Conservation (phyloP, 2,797 vertebrate species). For the Epinephelus awoara region DNA sequence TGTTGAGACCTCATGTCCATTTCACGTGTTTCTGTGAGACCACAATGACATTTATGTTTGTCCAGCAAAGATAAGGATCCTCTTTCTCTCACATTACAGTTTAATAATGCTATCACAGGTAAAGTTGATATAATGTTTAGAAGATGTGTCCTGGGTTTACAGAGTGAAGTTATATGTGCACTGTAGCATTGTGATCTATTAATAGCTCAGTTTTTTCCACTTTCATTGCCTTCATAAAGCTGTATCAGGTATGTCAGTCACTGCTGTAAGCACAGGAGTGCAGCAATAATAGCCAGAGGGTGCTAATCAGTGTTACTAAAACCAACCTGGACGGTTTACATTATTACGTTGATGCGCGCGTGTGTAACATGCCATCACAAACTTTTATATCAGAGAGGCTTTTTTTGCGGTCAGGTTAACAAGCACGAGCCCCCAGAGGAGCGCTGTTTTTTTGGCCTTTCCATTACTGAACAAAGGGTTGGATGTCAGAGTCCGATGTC, state of each 20-base stretch:
- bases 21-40: too few species aligned
- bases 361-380: constrained; percentile 26
- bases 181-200: constrained; percentile 66
- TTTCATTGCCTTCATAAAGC: constrained; percentile 64
- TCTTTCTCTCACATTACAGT: background rate
- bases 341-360: constrained; percentile 20
- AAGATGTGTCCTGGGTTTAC: constrained; percentile 2
- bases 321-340: constrained; percentile 44
- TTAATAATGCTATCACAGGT: background rate
- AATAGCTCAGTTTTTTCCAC: constrained; percentile 67
- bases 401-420: constrained; percentile 29
- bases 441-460: constrained; percentile 32
- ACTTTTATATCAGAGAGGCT: constrained; percentile 14
- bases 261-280: constrained; percentile 17
- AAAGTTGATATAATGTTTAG: background rate
- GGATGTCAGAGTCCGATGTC: constrained; percentile 73
- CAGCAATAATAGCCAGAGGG: constrained; percentile 62
- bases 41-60: background rate
- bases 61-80: background rate
- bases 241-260: constrained; percentile 56
- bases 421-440: constrained; percentile 3
- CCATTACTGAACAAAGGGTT: constrained; percentile 64
- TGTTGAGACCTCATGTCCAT: too few species aligned
- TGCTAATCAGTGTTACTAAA: constrained; percentile 65
- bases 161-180: constrained; percentile 22